These are phyloP conservation scores for Neelides folsomi DNA, from an alignment of 2,888 invertebrate species.

Conservation along the genomic window DNA sequence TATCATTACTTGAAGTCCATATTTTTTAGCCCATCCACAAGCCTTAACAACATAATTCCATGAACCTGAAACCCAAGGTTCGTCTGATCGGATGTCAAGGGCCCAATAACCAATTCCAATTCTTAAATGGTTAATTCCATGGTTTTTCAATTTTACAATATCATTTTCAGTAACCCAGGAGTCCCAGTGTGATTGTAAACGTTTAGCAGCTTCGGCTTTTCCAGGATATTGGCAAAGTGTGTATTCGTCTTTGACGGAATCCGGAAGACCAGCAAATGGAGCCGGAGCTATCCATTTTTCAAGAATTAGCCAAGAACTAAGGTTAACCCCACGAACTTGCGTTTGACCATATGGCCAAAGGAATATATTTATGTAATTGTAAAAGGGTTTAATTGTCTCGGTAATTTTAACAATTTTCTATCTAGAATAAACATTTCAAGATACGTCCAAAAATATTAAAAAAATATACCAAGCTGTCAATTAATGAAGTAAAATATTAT, in stretches of 20 bases:
- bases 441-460: too few species aligned
- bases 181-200: slow-evolving; percentile 25
- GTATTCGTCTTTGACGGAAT: slow-evolving; percentile 22
- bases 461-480: too few species aligned
- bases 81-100: slow-evolving; percentile 22
- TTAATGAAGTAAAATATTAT: too few species aligned
- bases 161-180: slow-evolving; percentile 30
- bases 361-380: too few species aligned
- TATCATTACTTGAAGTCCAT: slow-evolving; percentile 29
- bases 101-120: slow-evolving; percentile 32
- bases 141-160: slow-evolving; percentile 20
- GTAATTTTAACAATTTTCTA: too few species aligned
- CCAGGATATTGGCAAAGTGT: slow-evolving; percentile 18
- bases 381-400: too few species aligned
- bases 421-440: too few species aligned
- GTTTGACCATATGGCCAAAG: slow-evolving; percentile 13
- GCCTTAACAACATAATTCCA: slow-evolving; percentile 29
- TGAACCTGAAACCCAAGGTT: slow-evolving; percentile 24
- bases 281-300: slow-evolving; percentile 28
- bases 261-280: slow-evolving; percentile 15
- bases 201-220: slow-evolving; percentile 13
- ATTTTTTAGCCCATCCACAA: slow-evolving; percentile 23
- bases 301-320: slow-evolving; percentile 26
- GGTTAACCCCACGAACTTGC: slow-evolving; percentile 23
- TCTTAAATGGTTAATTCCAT: slow-evolving; percentile 29